Conservation (phyloP, 2,888 invertebrate species). For the Cephus pulcher region DNA sequence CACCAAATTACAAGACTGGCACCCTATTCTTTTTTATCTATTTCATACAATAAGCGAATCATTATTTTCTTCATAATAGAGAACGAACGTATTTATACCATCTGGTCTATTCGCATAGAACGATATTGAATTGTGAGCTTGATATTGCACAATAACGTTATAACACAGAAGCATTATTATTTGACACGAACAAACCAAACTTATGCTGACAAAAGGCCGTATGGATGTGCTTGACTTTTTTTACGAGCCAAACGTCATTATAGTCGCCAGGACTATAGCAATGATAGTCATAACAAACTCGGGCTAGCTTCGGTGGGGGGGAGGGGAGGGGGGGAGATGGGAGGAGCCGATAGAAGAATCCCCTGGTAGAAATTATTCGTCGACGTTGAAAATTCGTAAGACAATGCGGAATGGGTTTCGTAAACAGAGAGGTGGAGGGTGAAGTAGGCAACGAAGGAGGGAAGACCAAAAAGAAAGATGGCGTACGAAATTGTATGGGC, state of each 20-base stretch:
- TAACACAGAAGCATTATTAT: neutral
- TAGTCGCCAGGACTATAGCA: neutral
- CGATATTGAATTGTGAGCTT: neutral
- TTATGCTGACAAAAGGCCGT: neutral
- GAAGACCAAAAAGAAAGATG: neutral
- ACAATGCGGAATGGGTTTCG: neutral
- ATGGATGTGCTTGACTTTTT: neutral
- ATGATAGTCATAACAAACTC: neutral
- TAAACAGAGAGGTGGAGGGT: neutral
- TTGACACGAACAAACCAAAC: neutral
- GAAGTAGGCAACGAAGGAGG: neutral
- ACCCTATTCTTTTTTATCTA: neutral
- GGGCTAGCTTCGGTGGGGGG: neutral
- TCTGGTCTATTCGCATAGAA: neutral
- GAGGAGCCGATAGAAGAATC: neutral
- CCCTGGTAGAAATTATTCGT: neutral
- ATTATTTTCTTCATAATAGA: neutral
- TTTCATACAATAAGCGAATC: neutral
- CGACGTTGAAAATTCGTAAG: neutral
- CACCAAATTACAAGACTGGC: neutral
- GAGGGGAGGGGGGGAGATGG: neutral
- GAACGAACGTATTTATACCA: neutral
- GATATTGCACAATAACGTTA: neutral
- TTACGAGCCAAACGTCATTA: neutral
- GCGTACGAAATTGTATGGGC: neutral